Evolutionary conservation across 2,888 invertebrate genomes (phyloP), one percentile per base, ranked within the genome.

Genomic region (Dynastes tityus): DNA sequence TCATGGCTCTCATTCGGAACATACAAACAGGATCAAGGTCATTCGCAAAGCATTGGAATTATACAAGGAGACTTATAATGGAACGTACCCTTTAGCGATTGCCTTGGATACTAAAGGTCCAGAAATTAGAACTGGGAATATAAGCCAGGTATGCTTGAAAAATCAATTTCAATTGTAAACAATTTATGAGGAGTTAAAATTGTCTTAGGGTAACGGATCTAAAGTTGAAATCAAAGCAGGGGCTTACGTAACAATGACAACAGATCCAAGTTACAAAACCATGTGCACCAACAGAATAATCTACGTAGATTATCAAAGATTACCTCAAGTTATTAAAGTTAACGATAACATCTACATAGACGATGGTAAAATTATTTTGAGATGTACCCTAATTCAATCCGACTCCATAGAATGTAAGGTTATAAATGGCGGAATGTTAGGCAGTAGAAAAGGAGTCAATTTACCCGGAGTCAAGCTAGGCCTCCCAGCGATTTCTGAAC

Each of bases 101-200:
- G 99, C 99, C 53, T 90, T 99, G 81, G 99, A 99, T 86, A 99
- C 99, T 9, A 99, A 99, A 89, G 99, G 99, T 2, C 98, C 99
- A 0, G 99, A 99, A 90, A 99, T 99, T 87, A 94, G 99, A 86
- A 99, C 98, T 80, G 99, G 99, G 16, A 92, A 98, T 49, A 91
- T 98, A 81, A 95, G 95, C 88, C 98, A 97, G 81, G 98, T 98
- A 37, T 5, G 32, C 32, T 32, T 37, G 5, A 37, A 37, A 5
- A 5, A 37, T 5, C 32, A 37, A 5, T 37, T 29, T 63, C 22
- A 55, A n/a, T 13, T n/a, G 2, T 29, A 8, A 32, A 37, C 2
- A 40, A 45, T 37, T 37, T 37, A 37, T 32, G 4, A 5, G 32
- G 5, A 37, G 32, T 5, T 5, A 37, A 37, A 4, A 5, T 45